Conservation (phyloP, 2,113 vertebrate genomes). For the Clarias batrachus region DNA sequence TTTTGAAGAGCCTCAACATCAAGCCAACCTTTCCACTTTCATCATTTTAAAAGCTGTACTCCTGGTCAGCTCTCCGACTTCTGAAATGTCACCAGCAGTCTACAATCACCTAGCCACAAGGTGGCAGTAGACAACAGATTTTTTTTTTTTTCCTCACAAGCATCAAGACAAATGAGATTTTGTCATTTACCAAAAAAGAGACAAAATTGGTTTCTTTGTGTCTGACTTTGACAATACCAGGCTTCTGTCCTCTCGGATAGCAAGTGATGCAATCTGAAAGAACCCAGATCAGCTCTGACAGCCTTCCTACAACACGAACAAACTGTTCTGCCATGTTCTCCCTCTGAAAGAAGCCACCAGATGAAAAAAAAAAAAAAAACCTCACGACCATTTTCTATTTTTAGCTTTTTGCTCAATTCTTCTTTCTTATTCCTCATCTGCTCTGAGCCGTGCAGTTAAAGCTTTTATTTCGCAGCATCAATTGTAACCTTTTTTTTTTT, state of each 20-base stretch:
- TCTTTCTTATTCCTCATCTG: not conserved
- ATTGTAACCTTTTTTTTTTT: not conserved
- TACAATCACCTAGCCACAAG: conserved; percentile 2
- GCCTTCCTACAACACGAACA: not conserved
- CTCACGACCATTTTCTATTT: conserved; percentile 6
- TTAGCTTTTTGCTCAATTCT: conserved; percentile 8
- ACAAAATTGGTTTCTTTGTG: conserved; percentile 23
- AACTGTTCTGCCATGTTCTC: conserved; percentile 12
- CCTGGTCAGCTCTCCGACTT: not conserved
- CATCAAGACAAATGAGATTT: not conserved
- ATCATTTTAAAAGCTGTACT: not conserved
- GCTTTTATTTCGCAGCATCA: not conserved
- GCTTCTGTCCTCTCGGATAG: not conserved
- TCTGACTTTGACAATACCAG: conserved; percentile 14
- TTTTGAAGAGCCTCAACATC: not conserved
- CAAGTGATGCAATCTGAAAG: conserved; percentile 31
- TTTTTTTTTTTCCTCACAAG: not conserved
- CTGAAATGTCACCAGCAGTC: not conserved
- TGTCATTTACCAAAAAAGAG: not conserved
- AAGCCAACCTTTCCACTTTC: not conserved
- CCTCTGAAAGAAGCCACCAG: not conserved
- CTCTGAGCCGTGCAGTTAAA: not conserved
- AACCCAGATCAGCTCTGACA: conserved; percentile 2
- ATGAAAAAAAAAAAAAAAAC: not conserved
- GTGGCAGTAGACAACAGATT: conserved; percentile 37